These are phyloP conservation scores for Eupithecia insigniata DNA, from an alignment of 2,888 invertebrate genomes.

Conservation along the genomic window DNA sequence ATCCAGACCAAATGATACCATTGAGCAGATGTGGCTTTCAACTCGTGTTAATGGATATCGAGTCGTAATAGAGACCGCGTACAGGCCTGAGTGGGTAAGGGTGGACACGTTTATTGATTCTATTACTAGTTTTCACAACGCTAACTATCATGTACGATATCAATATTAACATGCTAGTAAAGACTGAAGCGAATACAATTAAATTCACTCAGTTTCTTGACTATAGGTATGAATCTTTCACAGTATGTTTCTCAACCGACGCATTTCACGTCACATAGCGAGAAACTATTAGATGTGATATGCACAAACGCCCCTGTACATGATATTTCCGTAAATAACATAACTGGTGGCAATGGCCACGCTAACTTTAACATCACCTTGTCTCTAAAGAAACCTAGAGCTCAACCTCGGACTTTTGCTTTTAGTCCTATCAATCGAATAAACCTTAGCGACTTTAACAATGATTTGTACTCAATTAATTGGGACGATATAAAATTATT, in stretches of 20 bases:
- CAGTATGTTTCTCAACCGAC: background rate
- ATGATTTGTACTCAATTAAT: too few relatives aligned
- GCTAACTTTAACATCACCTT: too few relatives aligned
- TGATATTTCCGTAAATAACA: background rate
- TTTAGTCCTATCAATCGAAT: too few relatives aligned
- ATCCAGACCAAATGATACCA: constrained; percentile 11
- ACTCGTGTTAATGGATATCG: background rate
- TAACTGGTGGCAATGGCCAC: background rate
- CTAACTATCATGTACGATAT: background rate
- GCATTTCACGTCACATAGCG: constrained; percentile 2
- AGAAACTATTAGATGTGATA: background rate
- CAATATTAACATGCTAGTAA: background rate
- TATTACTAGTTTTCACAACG: background rate
- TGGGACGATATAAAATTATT: too few relatives aligned
- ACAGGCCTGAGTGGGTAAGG: constrained; percentile 7
- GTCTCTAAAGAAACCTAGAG: too few relatives aligned
- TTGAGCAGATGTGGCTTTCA: constrained; percentile 16
- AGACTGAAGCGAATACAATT: background rate
- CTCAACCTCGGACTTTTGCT: too few relatives aligned
- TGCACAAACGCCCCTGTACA: background rate
- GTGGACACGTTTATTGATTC: background rate
- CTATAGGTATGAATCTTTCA: background rate
- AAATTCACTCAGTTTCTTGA: background rate
- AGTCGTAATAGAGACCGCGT: background rate
- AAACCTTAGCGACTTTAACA: too few relatives aligned